Conservation (phyloP, 2,113 vertebrate genomes). For the Microcebus ravelobensis region DNA sequence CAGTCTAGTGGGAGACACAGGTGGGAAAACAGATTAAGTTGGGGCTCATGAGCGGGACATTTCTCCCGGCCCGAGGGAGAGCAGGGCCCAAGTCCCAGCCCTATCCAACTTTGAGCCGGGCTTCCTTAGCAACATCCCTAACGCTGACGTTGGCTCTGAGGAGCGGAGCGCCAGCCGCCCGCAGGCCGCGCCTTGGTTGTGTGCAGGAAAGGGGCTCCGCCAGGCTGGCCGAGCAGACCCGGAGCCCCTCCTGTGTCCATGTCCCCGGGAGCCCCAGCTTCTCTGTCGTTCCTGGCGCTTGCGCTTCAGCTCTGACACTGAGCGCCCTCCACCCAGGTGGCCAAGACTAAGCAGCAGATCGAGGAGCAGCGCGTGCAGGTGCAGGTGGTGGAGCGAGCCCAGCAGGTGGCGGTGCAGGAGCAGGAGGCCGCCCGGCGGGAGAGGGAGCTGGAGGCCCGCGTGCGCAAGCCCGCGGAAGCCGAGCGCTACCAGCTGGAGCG, state of each 20-base stretch:
- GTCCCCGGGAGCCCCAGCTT: not conserved
- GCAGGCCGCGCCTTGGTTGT: not conserved
- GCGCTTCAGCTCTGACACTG: not conserved
- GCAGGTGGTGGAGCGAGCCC: conserved; percentile 93
- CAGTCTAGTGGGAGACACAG: not conserved
- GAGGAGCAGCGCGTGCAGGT: conserved; percentile 96
- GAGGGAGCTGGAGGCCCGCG: conserved; percentile 92
- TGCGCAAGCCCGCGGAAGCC: conserved; percentile 93
- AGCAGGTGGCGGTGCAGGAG: conserved; percentile 94
- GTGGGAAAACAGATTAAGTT: not conserved
- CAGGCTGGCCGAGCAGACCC: not conserved
- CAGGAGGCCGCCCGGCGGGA: conserved; percentile 93
- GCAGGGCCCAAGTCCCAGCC: not conserved
- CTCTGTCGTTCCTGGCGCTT: not conserved
- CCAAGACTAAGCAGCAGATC: conserved; percentile 95
- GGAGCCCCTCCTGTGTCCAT: not conserved
- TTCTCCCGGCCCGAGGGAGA: not conserved
- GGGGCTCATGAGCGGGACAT: not conserved
- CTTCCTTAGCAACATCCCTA: not conserved
- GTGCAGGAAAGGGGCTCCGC: not conserved
- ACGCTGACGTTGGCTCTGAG: not conserved
- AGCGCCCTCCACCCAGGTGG: conserved; percentile 85
- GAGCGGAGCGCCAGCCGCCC: too few species aligned
- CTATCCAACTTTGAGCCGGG: not conserved
- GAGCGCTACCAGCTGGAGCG: conserved; percentile 92